Evolutionary conservation across 1,140 invertebrate species (phyloP).

Genomic region (Magallana gigas): DNA sequence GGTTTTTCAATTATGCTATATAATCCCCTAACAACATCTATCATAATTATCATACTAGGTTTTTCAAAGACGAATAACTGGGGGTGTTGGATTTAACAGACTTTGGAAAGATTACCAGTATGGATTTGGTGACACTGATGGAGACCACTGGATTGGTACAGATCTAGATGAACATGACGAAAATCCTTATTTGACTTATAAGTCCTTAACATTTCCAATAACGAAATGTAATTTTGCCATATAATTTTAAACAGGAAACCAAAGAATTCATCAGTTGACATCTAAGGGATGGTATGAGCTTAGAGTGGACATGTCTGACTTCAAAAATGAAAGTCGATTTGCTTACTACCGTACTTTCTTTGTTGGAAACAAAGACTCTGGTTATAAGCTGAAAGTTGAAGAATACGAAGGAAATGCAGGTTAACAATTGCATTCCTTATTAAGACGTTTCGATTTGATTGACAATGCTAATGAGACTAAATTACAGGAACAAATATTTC

Average conservation of each 20-base stretch:
- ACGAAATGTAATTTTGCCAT: too few relatives aligned
- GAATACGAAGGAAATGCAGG: conserved; percentile 52
- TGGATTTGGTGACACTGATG: conserved; percentile 92
- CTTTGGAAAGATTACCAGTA: conserved; percentile 96
- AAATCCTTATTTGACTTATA: too few relatives aligned
- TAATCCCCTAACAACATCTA: too few relatives aligned
- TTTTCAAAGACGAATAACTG: neutral
- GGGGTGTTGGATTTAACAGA: conserved; percentile 74
- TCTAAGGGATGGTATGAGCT: conserved; percentile 29
- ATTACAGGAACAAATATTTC: too few relatives aligned
- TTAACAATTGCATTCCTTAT: neutral
- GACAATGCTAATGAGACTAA: too few relatives aligned
- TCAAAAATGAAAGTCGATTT: conserved; percentile 31
- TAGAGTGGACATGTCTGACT: conserved; percentile 56
- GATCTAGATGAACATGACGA: neutral
- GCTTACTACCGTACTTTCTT: conserved; percentile 50
- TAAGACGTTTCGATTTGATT: too few relatives aligned
- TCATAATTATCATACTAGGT: conserved; percentile 71
- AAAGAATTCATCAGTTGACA: conserved; percentile 45
- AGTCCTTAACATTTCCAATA: too few relatives aligned
- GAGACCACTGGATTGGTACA: conserved; percentile 77
- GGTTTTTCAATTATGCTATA: too few relatives aligned
- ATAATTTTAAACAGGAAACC: conserved; percentile 38
- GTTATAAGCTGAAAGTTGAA: conserved; percentile 36
- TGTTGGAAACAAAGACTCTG: conserved; percentile 9